These are phyloP conservation scores for Sakesphorus luctuosus DNA, from an alignment of 2,113 vertebrate species.

Conservation along the genomic window DNA sequence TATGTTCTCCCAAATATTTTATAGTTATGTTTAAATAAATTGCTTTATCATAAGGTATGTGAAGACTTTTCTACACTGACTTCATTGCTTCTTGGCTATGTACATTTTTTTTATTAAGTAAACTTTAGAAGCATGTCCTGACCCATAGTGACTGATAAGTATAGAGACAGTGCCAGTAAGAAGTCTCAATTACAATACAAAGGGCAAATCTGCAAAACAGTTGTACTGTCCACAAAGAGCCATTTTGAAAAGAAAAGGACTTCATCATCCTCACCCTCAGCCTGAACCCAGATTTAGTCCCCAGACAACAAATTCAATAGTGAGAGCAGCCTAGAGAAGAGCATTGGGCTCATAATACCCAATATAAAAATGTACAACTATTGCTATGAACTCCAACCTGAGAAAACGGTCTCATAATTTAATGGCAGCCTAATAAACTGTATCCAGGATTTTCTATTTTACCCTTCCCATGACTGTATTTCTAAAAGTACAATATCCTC, in stretches of 20 bases:
- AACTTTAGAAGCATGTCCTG: not conserved
- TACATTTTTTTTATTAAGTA: not conserved
- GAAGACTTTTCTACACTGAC: not conserved
- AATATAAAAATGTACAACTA: not conserved
- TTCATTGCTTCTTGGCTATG: not conserved
- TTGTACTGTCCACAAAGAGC: not conserved
- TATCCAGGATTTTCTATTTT: not conserved
- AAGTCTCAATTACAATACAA: not conserved
- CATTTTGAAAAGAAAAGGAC: constrained; percentile 7
- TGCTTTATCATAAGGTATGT: not conserved
- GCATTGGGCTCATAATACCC: not conserved
- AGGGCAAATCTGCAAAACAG: not conserved
- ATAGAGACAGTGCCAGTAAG: not conserved
- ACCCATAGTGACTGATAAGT: not conserved
- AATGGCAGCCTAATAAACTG: not conserved
- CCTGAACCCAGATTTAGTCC: not conserved
- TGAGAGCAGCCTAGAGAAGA: not conserved
- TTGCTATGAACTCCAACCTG: not conserved
- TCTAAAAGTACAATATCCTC: constrained; percentile 7
- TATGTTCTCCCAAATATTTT: not conserved
- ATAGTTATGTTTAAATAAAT: not conserved
- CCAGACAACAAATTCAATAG: not conserved
- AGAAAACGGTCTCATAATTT: not conserved
- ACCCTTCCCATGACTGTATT: not conserved
- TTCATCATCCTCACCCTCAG: not conserved